phyloP scores from a whole-genome alignment of 2,113 vertebrate genomes.

The Sylvilagus bachmani region DNA sequence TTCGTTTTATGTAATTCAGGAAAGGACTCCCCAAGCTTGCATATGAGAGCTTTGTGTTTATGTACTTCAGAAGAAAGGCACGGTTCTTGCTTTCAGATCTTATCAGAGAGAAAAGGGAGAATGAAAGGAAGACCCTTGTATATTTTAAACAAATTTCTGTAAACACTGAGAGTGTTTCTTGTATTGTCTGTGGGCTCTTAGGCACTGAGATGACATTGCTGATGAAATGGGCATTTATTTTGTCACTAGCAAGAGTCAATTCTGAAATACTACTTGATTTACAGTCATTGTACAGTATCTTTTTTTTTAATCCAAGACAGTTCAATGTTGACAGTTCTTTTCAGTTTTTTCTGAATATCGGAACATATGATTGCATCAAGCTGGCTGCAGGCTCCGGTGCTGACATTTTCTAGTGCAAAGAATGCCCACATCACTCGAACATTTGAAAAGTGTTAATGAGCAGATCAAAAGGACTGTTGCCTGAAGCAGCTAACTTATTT shows the following conservation, averaged over 20 bases:
- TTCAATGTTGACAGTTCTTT: slow-evolving; percentile 88
- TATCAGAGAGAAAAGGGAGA: slow-evolving; percentile 16
- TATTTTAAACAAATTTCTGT: slow-evolving; percentile 41
- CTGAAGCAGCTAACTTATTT: slow-evolving; percentile 86
- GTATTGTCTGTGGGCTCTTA: not conserved
- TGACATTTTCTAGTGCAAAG: slow-evolving; percentile 88
- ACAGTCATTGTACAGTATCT: slow-evolving; percentile 38
- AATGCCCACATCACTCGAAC: slow-evolving; percentile 88
- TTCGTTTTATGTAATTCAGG: slow-evolving; percentile 12
- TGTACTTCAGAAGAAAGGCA: not conserved
- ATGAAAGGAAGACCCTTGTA: slow-evolving; percentile 18
- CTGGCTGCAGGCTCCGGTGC: slow-evolving; percentile 87
- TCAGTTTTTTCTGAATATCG: slow-evolving; percentile 86
- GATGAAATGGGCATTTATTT: slow-evolving; percentile 15
- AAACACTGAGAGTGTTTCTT: not conserved
- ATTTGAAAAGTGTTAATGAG: slow-evolving; percentile 90
- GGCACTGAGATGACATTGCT: not conserved
- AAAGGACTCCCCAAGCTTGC: not conserved
- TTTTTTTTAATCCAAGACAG: slow-evolving; percentile 64
- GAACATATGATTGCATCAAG: slow-evolving; percentile 88
- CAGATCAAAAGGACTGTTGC: slow-evolving; percentile 89
- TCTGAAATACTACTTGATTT: slow-evolving; percentile 14
- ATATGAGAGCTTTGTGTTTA: slow-evolving; percentile 24
- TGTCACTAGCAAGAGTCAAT: slow-evolving; percentile 11
- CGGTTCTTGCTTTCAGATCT: not conserved